Conservation (phyloP, 2,888 invertebrate species). For the Germaria angustata region DNA sequence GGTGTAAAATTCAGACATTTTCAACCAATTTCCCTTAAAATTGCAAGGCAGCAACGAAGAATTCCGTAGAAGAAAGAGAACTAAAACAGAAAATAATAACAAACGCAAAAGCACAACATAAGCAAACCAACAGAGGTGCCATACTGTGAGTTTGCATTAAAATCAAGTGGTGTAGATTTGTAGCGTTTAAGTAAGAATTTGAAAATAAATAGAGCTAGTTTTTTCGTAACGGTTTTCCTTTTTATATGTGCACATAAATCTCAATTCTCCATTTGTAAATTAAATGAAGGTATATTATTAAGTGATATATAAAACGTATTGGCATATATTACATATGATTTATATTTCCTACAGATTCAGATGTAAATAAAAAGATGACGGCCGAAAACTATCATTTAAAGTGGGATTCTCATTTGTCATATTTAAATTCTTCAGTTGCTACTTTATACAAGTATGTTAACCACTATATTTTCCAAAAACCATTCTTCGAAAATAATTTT, state of each 20-base stretch:
- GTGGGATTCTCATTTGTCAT: slow-evolving; percentile 92
- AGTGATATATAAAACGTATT: too few relatives aligned
- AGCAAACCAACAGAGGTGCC: slow-evolving; percentile 41
- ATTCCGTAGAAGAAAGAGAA: background rate
- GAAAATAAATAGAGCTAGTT: too few relatives aligned
- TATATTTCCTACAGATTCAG: slow-evolving; percentile 19
- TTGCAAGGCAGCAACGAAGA: background rate
- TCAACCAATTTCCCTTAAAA: background rate
- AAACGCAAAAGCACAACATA: slow-evolving; percentile 28
- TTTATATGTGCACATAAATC: too few relatives aligned
- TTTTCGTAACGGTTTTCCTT: too few relatives aligned
- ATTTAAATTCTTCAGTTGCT: slow-evolving; percentile 90
- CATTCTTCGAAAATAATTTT: too few relatives aligned
- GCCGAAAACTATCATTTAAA: slow-evolving; percentile 92
- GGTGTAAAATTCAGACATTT: slow-evolving; percentile 48
- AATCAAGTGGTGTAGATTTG: background rate
- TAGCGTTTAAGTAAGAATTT: slow-evolving; percentile 5
- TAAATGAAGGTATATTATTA: too few relatives aligned
- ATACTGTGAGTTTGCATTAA: background rate
- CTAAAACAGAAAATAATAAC: background rate
- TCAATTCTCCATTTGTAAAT: too few relatives aligned
- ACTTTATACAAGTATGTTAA: slow-evolving; percentile 82
- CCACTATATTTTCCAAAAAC: too few relatives aligned
- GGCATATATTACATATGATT: too few relatives aligned
- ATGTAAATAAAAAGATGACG: slow-evolving; percentile 72